phyloP scores from a whole-genome alignment of 2,888 invertebrate species.

The Nemotelus nigrinus region DNA sequence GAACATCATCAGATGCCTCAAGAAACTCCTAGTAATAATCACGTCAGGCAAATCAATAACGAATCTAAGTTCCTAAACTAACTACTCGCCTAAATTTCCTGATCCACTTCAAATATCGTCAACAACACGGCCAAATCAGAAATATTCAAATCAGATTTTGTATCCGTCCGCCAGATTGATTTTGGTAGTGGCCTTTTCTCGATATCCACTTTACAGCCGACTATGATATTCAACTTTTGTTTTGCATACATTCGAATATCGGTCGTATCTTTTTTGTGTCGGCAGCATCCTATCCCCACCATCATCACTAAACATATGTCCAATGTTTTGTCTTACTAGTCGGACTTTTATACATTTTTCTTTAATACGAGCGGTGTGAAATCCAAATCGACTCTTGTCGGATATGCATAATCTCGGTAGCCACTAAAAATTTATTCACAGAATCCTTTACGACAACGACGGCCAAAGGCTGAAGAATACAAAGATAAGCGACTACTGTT shows the following conservation, averaged over 20 bases:
- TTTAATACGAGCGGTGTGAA: background rate
- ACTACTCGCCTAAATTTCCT: background rate
- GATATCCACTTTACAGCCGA: background rate
- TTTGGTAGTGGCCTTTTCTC: background rate
- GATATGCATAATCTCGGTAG: slow-evolving; percentile 28
- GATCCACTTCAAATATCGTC: background rate
- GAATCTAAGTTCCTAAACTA: background rate
- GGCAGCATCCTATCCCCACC: background rate
- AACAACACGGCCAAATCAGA: slow-evolving; percentile 4
- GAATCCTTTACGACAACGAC: slow-evolving; percentile 32
- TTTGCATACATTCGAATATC: slow-evolving; percentile 29
- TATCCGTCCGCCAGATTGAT: slow-evolving; percentile 4
- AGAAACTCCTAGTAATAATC: background rate
- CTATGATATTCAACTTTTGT: slow-evolving; percentile 25
- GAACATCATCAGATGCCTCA: background rate
- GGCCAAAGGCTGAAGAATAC: background rate
- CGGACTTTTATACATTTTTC: background rate
- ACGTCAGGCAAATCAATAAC: background rate
- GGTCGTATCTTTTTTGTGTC: background rate
- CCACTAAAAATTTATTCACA: slow-evolving; percentile 22
- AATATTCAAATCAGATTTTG: background rate
- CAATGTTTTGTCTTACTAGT: background rate
- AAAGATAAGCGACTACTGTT: background rate
- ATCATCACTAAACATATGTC: background rate
- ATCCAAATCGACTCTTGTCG: background rate